Percentiles rank a stretch among this genome's conserved stretches.
These are phyloP conservation scores for Nanorana parkeri DNA, from an alignment of 2,113 vertebrate species.

Conservation along the genomic window DNA sequence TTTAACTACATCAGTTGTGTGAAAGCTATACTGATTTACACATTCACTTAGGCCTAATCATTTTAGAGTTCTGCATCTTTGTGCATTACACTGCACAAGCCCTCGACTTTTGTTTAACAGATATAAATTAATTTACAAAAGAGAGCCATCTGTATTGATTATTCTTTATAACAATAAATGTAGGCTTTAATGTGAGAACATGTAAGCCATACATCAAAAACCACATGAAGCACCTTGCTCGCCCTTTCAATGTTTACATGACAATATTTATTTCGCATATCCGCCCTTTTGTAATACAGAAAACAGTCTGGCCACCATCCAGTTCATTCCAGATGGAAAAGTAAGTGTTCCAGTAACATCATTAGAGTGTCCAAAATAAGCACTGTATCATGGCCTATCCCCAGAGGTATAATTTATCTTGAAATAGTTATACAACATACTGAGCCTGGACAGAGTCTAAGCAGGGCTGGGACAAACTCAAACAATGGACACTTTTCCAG, in stretches of 20 bases:
- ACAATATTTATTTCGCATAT: conserved; percentile 35
- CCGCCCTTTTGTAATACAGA: conserved; percentile 23
- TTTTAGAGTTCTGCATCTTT: too few relatives aligned
- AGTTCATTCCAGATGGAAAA: conserved; percentile 47
- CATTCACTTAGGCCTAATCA: too few relatives aligned
- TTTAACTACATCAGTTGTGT: too few relatives aligned
- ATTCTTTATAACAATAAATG: too few relatives aligned
- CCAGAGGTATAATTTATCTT: conserved; percentile 32
- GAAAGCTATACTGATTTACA: too few relatives aligned
- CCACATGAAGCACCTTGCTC: neutral
- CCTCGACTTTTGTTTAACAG: too few relatives aligned
- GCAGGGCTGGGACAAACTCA: neutral
- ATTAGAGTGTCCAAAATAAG: conserved; percentile 50
- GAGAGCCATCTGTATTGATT: too few relatives aligned
- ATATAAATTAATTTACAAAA: too few relatives aligned
- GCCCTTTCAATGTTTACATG: neutral
- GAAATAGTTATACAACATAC: conserved; percentile 45
- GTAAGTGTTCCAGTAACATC: conserved; percentile 55
- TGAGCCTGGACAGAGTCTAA: neutral
- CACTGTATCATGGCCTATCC: conserved; percentile 34
- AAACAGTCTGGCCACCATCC: conserved; percentile 10
- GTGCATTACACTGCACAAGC: too few relatives aligned
- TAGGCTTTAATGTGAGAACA: too few relatives aligned
- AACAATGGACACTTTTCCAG: conserved; percentile 23
- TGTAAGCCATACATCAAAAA: too few relatives aligned